These are phyloP conservation scores for Syngnathus acus DNA, from an alignment of 2,797 vertebrate genomes.

Conservation along the genomic window DNA sequence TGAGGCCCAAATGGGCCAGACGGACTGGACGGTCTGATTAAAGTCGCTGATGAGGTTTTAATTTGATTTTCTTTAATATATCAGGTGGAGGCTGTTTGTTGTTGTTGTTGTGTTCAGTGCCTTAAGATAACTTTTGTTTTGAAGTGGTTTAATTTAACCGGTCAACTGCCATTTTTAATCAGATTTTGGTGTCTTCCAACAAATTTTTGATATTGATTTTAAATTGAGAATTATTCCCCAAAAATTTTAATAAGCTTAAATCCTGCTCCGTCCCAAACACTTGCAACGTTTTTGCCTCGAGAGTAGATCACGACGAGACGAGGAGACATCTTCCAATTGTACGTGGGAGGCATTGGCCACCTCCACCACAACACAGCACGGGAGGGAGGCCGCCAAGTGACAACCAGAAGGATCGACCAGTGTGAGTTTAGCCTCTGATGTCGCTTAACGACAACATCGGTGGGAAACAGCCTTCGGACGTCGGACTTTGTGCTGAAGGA, in stretches of 20 bases:
- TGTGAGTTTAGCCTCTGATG: neutral
- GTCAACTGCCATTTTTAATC: no score
- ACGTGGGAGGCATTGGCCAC: conserved; percentile 62
- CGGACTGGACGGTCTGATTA: no score
- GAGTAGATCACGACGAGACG: conserved; percentile 52
- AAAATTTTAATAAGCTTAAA: neutral
- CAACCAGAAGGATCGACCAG: neutral
- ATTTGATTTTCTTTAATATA: no score
- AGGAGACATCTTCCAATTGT: conserved; percentile 32
- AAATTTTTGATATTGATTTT: no score
- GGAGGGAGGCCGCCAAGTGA: conserved; percentile 3
- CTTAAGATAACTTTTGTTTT: no score
- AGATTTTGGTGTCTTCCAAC: no score
- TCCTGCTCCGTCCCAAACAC: neutral
- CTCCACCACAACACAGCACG: conserved; percentile 19
- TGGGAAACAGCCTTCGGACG: neutral
- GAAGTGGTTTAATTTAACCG: no score
- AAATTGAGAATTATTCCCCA: no score
- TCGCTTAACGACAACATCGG: neutral
- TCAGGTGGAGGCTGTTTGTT: no score
- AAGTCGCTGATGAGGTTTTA: no score
- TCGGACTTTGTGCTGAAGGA: neutral
- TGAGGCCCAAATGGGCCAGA: no score
- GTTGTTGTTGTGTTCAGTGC: no score
- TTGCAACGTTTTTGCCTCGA: neutral